phyloP scores from a whole-genome alignment of 30 jellyfish, hydroid and myxozoan species.

The Chironex yamaguchii region DNA sequence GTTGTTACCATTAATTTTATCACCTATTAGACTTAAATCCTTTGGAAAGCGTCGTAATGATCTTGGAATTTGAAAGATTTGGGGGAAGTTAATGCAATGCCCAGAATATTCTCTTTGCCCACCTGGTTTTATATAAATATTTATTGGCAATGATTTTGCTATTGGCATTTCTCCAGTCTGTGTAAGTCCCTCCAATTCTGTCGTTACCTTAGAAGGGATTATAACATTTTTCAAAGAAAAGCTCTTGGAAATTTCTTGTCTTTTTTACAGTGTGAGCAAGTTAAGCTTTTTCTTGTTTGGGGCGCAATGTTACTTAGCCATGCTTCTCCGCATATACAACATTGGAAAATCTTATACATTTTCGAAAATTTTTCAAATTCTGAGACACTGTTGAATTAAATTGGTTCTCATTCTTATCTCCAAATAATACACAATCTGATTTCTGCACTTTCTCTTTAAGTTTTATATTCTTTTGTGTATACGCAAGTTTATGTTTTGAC shows the following conservation, averaged over 20 bases:
- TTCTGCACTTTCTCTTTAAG: too few relatives aligned
- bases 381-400: too few relatives aligned
- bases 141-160: conserved; percentile 46
- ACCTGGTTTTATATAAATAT: conserved; percentile 15
- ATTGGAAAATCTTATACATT: conserved; percentile 14
- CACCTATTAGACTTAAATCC: conserved; percentile 13
- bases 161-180: conserved; percentile 30
- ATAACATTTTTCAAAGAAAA: conserved; percentile 9
- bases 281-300: conserved; percentile 5
- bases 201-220: conserved; percentile 30
- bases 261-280: conserved; percentile 8
- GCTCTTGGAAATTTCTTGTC: conserved; percentile 18
- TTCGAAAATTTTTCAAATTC: too few relatives aligned
- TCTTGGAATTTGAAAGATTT: conserved; percentile 1
- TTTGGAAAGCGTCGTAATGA: conserved; percentile 26
- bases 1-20: background rate
- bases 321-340: conserved; percentile 18
- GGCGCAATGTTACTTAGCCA: conserved; percentile 25
- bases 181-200: conserved; percentile 13
- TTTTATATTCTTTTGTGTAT: too few relatives aligned
- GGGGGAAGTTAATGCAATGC: conserved; percentile 35
- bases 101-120: conserved; percentile 50
- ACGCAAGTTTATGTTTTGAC: too few relatives aligned
- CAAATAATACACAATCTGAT: too few relatives aligned
- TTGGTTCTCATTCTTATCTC: too few relatives aligned